A percentile compares a stretch with the other conserved stretches of the same genome.
These are phyloP conservation scores for Spheniscus mendiculus DNA, from an alignment of 2,113 vertebrate genomes.

Conservation along the genomic window DNA sequence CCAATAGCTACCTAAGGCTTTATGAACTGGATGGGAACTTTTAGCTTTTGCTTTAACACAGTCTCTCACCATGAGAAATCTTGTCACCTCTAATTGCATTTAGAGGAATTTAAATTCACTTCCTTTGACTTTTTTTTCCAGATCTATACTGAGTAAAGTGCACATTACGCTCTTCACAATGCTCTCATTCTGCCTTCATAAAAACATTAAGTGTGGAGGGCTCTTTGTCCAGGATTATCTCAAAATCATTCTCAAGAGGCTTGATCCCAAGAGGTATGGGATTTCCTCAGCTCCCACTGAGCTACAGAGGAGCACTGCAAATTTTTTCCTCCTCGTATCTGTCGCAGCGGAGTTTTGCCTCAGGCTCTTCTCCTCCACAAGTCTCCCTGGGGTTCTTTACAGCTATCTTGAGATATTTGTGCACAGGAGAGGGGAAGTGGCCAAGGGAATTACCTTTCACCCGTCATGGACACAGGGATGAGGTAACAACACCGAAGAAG, in stretches of 20 bases:
- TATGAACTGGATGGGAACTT: conserved; percentile 65
- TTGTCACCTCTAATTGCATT: conserved; percentile 63
- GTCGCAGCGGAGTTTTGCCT: neutral
- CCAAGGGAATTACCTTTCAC: neutral
- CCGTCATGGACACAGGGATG: fast-evolving
- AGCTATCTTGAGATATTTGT: neutral
- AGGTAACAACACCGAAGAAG: neutral
- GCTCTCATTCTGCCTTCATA: neutral
- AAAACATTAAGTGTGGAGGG: neutral
- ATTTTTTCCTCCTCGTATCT: neutral
- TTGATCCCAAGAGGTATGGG: neutral
- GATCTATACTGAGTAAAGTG: conserved; percentile 29
- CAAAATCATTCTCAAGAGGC: neutral
- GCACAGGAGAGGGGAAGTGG: neutral
- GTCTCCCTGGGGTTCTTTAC: neutral
- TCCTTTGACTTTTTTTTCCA: conserved; percentile 61
- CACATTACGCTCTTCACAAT: neutral
- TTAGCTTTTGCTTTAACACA: conserved; percentile 44
- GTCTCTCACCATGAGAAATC: conserved; percentile 61
- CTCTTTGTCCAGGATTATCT: conserved; percentile 21
- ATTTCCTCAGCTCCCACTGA: neutral
- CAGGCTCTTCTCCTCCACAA: neutral
- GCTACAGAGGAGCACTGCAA: neutral
- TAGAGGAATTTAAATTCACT: conserved; percentile 66
- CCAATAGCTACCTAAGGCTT: conserved; percentile 63